phyloP scores from a whole-genome alignment of 1,140 invertebrate genomes.

The Myzus persicae region DNA sequence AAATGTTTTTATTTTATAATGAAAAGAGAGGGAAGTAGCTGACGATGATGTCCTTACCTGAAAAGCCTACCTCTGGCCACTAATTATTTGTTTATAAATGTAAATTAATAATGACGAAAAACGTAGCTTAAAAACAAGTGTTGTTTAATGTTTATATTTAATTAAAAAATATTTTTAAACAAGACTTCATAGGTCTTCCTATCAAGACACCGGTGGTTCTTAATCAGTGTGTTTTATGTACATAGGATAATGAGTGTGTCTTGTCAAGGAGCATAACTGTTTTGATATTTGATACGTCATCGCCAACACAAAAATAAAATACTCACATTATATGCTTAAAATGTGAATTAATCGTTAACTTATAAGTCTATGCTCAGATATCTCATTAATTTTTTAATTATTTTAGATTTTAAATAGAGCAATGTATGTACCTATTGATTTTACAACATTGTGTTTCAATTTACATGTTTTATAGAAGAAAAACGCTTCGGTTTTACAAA shows the following conservation, averaged over 20 bases:
- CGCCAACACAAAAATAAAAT: not conserved
- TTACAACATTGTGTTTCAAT: not conserved
- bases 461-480: too few relatives aligned
- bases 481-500: too few relatives aligned
- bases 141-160: conserved; percentile 4
- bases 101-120: not conserved
- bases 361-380: not conserved
- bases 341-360: too few relatives aligned
- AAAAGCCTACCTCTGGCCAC: not conserved
- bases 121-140: not conserved
- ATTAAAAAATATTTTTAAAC: not conserved
- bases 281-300: not conserved
- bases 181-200: not conserved
- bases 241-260: not conserved
- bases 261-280: not conserved
- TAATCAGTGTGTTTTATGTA: not conserved
- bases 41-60: not conserved
- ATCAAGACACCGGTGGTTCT: not conserved
- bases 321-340: not conserved
- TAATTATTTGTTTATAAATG: conserved; percentile 10
- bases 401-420: not conserved
- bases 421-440: not conserved
- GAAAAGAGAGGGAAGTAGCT: not conserved
- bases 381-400: not conserved
- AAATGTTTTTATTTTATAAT: not conserved